A percentile compares a stretch with the other conserved stretches of the same genome.
phyloP scores from a whole-genome alignment of 2,888 invertebrate species.

The Trisateles emortualis region DNA sequence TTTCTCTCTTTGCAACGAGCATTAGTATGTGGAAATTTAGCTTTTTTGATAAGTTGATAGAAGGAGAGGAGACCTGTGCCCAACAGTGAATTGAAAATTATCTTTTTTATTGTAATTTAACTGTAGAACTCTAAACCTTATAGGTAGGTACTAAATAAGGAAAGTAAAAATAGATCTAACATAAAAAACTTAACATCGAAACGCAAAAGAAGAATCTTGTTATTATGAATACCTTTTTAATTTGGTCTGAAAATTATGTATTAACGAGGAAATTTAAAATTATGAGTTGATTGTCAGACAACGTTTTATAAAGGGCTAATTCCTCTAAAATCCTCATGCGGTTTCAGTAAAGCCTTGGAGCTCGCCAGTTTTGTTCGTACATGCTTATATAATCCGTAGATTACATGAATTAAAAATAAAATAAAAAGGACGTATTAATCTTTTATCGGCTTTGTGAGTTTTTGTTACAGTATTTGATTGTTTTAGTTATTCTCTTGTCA shows the following conservation, averaged over 20 bases:
- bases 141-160: too few relatives aligned
- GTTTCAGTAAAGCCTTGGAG: slow-evolving; percentile 68
- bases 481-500: background rate
- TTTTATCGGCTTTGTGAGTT: slow-evolving; percentile 37
- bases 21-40: too few relatives aligned
- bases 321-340: slow-evolving; percentile 71
- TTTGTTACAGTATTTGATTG: slow-evolving; percentile 17
- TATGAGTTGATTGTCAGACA: slow-evolving; percentile 44
- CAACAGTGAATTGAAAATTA: too few relatives aligned
- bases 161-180: too few relatives aligned
- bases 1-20: too few relatives aligned
- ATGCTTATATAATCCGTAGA: slow-evolving; percentile 67
- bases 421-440: slow-evolving; percentile 45
- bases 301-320: slow-evolving; percentile 64
- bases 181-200: too few relatives aligned
- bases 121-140: too few relatives aligned
- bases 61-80: too few relatives aligned
- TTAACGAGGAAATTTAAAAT: slow-evolving; percentile 48
- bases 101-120: too few relatives aligned
- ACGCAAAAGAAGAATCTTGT: background rate
- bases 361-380: slow-evolving; percentile 66
- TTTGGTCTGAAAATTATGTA: slow-evolving; percentile 31
- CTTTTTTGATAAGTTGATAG: too few relatives aligned
- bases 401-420: slow-evolving; percentile 62
- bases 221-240: slow-evolving; percentile 24